phyloP scores from a whole-genome alignment of 2,888 invertebrate species.

The Mesochorus sp. region DNA sequence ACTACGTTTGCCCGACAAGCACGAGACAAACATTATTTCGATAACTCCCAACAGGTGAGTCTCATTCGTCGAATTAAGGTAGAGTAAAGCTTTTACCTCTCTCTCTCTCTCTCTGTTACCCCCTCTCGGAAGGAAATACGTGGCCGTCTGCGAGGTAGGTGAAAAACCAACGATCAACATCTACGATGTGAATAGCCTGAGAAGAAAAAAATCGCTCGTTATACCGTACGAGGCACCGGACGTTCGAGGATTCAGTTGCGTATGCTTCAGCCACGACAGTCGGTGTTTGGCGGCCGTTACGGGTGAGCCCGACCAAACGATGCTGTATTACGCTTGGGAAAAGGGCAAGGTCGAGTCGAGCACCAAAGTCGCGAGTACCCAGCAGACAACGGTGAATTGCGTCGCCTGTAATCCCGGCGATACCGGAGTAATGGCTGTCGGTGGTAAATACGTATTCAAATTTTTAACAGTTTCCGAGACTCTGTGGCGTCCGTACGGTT shows the following conservation, averaged over 20 bases:
- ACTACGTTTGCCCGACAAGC: slow-evolving; percentile 87
- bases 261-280: slow-evolving; percentile 92
- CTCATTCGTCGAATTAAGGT: background rate
- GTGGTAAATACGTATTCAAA: slow-evolving; percentile 87
- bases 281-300: slow-evolving; percentile 91
- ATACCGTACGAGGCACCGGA: slow-evolving; percentile 85
- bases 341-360: slow-evolving; percentile 91
- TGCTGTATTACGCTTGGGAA: slow-evolving; percentile 92
- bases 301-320: slow-evolving; percentile 91
- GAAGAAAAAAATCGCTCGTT: slow-evolving; percentile 87
- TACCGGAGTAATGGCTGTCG: slow-evolving; percentile 88
- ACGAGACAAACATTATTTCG: slow-evolving; percentile 85
- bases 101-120: background rate
- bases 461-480: slow-evolving; percentile 90
- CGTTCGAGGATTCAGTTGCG: slow-evolving; percentile 87
- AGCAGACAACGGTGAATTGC: slow-evolving; percentile 86
- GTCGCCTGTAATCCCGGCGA: slow-evolving; percentile 91
- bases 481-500: slow-evolving; percentile 92
- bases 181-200: slow-evolving; percentile 88
- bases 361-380: slow-evolving; percentile 88
- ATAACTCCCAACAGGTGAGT: slow-evolving; percentile 88
- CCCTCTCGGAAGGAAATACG: slow-evolving; percentile 87
- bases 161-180: slow-evolving; percentile 87
- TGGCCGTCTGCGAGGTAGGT: slow-evolving; percentile 86
- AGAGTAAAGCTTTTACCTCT: background rate